Base-by-base conservation (phyloP, 2,113 vertebrate species). In the Chrysemys picta region DNA sequence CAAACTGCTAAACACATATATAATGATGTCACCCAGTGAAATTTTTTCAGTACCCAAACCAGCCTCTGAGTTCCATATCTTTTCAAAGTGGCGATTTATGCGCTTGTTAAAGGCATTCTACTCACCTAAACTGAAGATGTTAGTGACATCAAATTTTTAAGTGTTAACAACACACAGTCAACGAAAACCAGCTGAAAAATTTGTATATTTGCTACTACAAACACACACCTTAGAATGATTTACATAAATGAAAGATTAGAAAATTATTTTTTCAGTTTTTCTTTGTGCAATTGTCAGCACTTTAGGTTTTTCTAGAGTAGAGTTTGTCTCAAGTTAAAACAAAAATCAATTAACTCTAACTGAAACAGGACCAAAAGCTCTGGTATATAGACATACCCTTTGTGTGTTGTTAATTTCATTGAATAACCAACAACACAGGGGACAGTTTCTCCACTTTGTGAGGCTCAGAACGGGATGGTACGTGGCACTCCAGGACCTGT, bases 391-490 rank as follows among this genome's bases (percentile, higher is more conserved):
- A 47, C 42, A 78, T 47, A 78, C 12, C 11, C 24, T 76, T 76
- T 78, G 42, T 0, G 1, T 11, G 27, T 16, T 50, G 69, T 84
- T 25, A 6, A 92, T 7, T 85, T 56, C n/a, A 65, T 38, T 78
- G 47, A 80, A 89, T 1, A 93, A 53, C 8, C 1, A 3, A 56
- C 0, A 1, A 85, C 47, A 87, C 53, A 21, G 78, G 29, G 0
- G 0, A 27, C 94, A 62, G 85, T 89, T 47, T 19, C 1, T 7
- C 3, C 27, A 89, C 3, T 81, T 5, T 59, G 78, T 52, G 38
- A 25, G n/a, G 62, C 78, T 42, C 59, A 50, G 53, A 45, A 1
- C 0, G 0, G 93, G 87, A 89, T 2, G 0, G 53, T 38, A 56
- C 42, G 5, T 0, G 21, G 27, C 85, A 85, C 65, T 83, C 76